A percentile compares a stretch with the other conserved stretches of the same genome.
phyloP scores from a whole-genome alignment of 2,888 invertebrate species.

The Dryadula phaetusa region DNA sequence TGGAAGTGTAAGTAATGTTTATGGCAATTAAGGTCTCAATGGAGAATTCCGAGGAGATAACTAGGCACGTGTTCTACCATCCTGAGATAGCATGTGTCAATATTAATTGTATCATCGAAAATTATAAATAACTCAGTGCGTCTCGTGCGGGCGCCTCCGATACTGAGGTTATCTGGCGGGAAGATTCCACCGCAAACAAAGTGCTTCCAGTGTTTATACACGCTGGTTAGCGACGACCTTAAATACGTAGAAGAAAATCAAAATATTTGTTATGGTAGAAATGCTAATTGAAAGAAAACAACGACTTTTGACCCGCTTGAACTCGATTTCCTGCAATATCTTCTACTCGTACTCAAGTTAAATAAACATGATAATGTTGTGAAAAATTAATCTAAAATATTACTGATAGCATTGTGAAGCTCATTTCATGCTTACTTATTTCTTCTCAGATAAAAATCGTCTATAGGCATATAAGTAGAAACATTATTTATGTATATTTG shows the following conservation, averaged over 20 bases:
- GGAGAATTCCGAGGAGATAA: slow-evolving; percentile 56
- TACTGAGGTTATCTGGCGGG: slow-evolving; percentile 76
- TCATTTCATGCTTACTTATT: too few relatives aligned
- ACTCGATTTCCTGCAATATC: background rate
- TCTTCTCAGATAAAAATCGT: too few relatives aligned
- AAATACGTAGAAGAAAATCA: slow-evolving; percentile 31
- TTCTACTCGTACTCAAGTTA: too few relatives aligned
- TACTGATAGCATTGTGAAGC: too few relatives aligned
- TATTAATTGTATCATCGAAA: slow-evolving; percentile 48
- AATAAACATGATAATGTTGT: too few relatives aligned
- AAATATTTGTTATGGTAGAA: background rate
- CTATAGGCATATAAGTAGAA: too few relatives aligned
- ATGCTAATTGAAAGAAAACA: background rate
- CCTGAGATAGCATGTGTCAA: slow-evolving; percentile 52
- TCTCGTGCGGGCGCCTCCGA: slow-evolving; percentile 70
- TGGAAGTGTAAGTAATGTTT: slow-evolving; percentile 34
- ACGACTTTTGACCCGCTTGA: background rate
- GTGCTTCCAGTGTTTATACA: slow-evolving; percentile 42
- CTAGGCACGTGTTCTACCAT: slow-evolving; percentile 53
- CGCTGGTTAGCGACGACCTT: slow-evolving; percentile 31
- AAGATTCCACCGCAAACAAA: slow-evolving; percentile 83
- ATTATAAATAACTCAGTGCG: slow-evolving; percentile 56
- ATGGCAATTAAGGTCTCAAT: slow-evolving; percentile 43
- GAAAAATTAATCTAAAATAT: too few relatives aligned
- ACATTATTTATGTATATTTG: background rate